Conservation (phyloP, 2,113 vertebrate species). For the Guaruba guarouba region DNA sequence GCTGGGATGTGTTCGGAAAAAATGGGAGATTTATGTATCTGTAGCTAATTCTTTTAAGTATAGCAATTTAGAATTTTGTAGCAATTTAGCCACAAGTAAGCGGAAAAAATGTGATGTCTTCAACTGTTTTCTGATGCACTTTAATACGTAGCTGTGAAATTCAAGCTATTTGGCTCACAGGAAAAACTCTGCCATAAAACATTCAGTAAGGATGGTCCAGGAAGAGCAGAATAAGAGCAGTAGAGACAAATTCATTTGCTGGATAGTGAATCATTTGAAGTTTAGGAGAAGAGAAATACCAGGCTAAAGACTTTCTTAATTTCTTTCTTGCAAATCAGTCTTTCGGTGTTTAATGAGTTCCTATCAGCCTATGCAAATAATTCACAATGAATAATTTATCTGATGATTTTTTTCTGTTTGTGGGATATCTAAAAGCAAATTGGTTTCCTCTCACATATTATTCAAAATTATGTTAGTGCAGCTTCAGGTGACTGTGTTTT, state of each 20-base stretch:
- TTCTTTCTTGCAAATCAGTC: neutral
- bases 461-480: constrained; percentile 13
- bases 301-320: neutral
- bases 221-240: neutral
- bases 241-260: neutral
- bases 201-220: neutral
- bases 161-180: neutral
- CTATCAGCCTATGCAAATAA: constrained; percentile 36
- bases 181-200: constrained; percentile 19
- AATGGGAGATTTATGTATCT: constrained; percentile 30
- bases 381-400: constrained; percentile 57
- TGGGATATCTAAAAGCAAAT: constrained; percentile 27
- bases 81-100: constrained; percentile 10
- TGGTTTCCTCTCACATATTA: constrained; percentile 25
- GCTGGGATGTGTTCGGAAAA: neutral
- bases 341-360: neutral
- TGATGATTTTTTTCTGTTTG: constrained; percentile 41
- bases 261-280: neutral
- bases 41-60: constrained; percentile 57
- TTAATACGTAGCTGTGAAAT: constrained; percentile 14
- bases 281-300: neutral
- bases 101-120: constrained; percentile 18
- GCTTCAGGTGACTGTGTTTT: neutral
- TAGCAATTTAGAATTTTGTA: constrained; percentile 40
- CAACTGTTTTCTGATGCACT: constrained; percentile 28